Base-by-base conservation (phyloP, 2,888 invertebrate species). In the Busseola fusca region DNA sequence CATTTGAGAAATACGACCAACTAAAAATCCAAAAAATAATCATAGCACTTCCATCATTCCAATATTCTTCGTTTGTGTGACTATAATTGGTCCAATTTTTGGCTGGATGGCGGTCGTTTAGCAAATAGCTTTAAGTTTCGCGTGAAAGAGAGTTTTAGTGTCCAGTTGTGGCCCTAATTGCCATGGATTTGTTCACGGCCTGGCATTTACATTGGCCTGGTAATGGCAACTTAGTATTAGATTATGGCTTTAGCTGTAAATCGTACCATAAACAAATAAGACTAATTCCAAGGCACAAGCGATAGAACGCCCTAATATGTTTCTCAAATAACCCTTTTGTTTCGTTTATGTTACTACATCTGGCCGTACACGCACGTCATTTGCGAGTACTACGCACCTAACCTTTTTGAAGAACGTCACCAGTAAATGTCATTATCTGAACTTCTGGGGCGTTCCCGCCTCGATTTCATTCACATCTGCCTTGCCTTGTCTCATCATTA, bases 121-220 rank as follows among this genome's bases (percentile, higher is more conserved):
- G 84, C 86, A 88, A 88, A 89, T 89, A 76, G 87, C 87, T 87
- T 84, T 82, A 86, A 87, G 87, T 89, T 89, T 84, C 77, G 76
- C 82, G 83, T 73, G 80, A 86, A 87, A 82, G 83, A 80, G 82
- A 86, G 84, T 86, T 87, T 85, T 81, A 83, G 80, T 81, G 86
- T 81, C 84, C 84, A 75, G 82, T 71, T 82, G 78, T 83, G 80
- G 76, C 65, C 73, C 64, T 88, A 87, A 89, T 87, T 85, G 79
- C 78, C 72, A 59, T 68, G 75, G 79, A 83, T 82, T 85, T 82
- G 80, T 79, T 71, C 72, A 30, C 10, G 25, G 42, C 16, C 52
- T 65, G 42, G 34, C n/a, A 64, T 64, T 74, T 30, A 25, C 42
- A 45, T 79, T 72, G 42, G 6, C 7, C 4, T 52, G 34, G 62